Conservation (phyloP, 37 sponge, comb jelly and placozoan species). For the Cliona cf. orientalis region DNA sequence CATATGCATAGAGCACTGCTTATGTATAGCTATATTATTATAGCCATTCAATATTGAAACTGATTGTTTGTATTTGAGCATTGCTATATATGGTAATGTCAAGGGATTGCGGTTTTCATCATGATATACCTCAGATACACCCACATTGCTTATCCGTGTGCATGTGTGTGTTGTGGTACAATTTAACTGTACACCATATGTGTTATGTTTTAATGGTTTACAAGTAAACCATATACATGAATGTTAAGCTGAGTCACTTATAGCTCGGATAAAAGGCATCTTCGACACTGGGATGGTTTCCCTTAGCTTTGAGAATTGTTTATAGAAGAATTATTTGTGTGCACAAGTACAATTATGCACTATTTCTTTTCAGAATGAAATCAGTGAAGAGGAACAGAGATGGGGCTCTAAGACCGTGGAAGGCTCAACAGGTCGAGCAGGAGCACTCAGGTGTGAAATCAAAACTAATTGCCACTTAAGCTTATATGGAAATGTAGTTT, state of each 20-base stretch:
- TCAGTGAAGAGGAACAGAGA: conserved; percentile 78
- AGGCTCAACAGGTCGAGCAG: conserved; percentile 75
- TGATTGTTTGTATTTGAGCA: neutral
- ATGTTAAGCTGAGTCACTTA: too few species aligned
- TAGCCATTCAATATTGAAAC: neutral
- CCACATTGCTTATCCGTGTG: neutral
- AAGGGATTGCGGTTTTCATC: too few species aligned
- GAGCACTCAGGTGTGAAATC: conserved; percentile 56
- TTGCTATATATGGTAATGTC: neutral
- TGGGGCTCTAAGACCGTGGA: conserved; percentile 97
- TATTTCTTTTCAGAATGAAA: conserved; percentile 65
- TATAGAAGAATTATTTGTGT: neutral
- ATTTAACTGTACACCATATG: too few species aligned
- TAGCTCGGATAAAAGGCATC: too few species aligned
- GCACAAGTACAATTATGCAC: neutral
- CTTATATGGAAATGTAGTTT: too few species aligned
- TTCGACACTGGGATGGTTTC: too few species aligned
- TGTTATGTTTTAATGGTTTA: too few species aligned
- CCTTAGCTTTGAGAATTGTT: too few species aligned
- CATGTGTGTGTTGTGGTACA: too few species aligned
- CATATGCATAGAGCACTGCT: neutral
- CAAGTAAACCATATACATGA: too few species aligned
- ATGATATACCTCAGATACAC: neutral
- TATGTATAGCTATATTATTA: neutral
- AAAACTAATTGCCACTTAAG: too few species aligned